phyloP scores from a whole-genome alignment of 2,888 invertebrate genomes.

The Hydraecia micacea region DNA sequence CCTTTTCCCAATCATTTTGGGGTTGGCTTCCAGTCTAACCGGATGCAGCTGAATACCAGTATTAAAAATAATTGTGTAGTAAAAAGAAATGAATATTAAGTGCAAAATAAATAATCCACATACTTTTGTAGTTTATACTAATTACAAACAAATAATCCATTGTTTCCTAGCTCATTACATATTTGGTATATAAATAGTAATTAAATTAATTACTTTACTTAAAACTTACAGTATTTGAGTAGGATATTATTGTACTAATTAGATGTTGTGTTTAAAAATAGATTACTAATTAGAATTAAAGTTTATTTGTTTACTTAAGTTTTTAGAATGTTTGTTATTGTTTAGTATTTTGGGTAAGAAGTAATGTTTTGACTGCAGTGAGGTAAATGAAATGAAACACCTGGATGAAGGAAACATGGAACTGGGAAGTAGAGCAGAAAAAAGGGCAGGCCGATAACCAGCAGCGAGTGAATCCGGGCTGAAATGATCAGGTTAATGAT shows the following conservation, averaged over 20 bases:
- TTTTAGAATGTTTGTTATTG: not conserved
- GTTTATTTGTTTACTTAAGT: not conserved
- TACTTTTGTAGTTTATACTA: not conserved
- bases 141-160: slow-evolving; percentile 15
- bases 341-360: not conserved
- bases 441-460: not conserved
- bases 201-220: not conserved
- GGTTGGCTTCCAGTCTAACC: too few species aligned
- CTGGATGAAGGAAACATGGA: not conserved
- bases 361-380: not conserved
- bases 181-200: not conserved
- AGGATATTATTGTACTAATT: slow-evolving; percentile 17
- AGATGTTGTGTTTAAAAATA: not conserved
- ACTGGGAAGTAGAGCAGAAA: not conserved
- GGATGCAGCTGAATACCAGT: too few species aligned
- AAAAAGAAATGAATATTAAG: not conserved
- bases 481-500: not conserved
- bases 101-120: slow-evolving; percentile 7
- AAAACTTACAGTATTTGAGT: not conserved
- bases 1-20: too few species aligned
- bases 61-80: too few species aligned
- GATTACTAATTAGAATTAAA: slow-evolving; percentile 6
- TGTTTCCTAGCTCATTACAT: slow-evolving; percentile 9
- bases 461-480: not conserved
- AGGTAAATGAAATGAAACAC: not conserved